phyloP scores from a whole-genome alignment of 2,797 vertebrate genomes.

The Borostomias antarcticus region DNA sequence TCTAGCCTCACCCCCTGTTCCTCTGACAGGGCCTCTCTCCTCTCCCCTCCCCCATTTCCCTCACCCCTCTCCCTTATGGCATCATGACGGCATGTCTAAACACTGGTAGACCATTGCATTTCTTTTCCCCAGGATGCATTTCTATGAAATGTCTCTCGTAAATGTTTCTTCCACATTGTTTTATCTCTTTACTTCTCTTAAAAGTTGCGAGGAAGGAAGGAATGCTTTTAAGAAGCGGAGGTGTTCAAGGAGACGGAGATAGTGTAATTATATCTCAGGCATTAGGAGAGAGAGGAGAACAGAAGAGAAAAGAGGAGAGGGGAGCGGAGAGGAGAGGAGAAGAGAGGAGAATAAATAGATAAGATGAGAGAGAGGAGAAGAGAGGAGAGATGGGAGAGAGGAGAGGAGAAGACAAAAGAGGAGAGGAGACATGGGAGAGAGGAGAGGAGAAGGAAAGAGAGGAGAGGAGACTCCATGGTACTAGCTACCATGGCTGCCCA shows the following conservation, averaged over 20 bases:
- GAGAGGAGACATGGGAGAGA: conserved; percentile 33
- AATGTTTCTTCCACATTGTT: conserved; percentile 52
- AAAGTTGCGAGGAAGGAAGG: conserved; percentile 68
- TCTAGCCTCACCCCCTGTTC: conserved; percentile 36
- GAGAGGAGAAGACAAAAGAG: conserved; percentile 25
- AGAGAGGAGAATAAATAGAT: not conserved
- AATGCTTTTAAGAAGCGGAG: conserved; percentile 71
- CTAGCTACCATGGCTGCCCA: conserved; percentile 59
- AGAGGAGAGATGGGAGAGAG: conserved; percentile 27
- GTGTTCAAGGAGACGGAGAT: conserved; percentile 74
- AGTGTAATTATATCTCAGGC: conserved; percentile 76
- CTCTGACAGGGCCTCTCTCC: conserved; percentile 19
- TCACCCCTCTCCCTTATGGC: not conserved
- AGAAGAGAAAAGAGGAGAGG: conserved; percentile 39
- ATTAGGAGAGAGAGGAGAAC: conserved; percentile 58
- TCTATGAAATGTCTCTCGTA: conserved; percentile 54
- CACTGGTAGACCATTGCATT: conserved; percentile 51
- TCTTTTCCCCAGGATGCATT: conserved; percentile 46
- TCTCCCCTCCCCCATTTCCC: not conserved
- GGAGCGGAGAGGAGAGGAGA: conserved; percentile 30
- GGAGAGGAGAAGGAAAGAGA: conserved; percentile 25
- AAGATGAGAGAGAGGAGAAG: conserved; percentile 31
- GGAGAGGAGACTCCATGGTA: conserved; percentile 40
- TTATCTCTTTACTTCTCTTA: conserved; percentile 69
- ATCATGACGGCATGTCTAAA: conserved; percentile 50